Evolutionary conservation across 1,140 invertebrate species (phyloP), one percentile per base, ranked within the genome.

Genomic region (Octopus bimaculoides): DNA sequence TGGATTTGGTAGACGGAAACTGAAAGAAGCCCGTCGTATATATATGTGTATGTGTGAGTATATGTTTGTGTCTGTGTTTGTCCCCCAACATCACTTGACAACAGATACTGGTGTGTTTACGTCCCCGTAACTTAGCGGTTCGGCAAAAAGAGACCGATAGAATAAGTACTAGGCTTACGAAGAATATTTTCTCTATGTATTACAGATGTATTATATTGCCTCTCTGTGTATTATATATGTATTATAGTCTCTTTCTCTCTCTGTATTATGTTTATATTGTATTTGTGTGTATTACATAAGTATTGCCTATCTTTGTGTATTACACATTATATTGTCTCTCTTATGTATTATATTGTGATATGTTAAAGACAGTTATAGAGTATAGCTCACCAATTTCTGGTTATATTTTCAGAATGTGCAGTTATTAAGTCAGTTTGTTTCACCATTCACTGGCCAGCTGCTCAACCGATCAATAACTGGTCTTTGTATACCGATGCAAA

Each of bases 341-440:
- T 9, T 79, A 17, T 5, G 12, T 56, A 54, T n/a, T 41, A 5
- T 5, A 52, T 79, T 76, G 41, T 55, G 17, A n/a, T 12, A 6
- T 75, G 20, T 53, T 14, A 66, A 12, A n/a, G n/a, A 26, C 12
- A 26, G 0, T 17, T 73, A 73, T 53, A 74, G 14, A 74, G 54
- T 80, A 53, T 53, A 20, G 4, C 8, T 26, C 26, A 75, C 12
- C 26, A 54, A 55, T 26, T 61, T 66, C n/a, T 56, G 61, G 73
- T 77, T 80, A 61, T 79, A 41, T 54, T 82, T 81, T 75, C 79
- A 98, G 89, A 99, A 99, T 91, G 92, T 94, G 0, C 93, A 94
- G 78, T 89, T 99, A 7, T 88, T 99, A 4, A 97, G 96, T 17
- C 98, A 99, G 88, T 99, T 99, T 90, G 94, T 98, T 87, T 98